These are phyloP conservation scores for Hydra vulgaris DNA, from an alignment of 30 jellyfish, hydroid and myxozoan species.

Conservation along the genomic window DNA sequence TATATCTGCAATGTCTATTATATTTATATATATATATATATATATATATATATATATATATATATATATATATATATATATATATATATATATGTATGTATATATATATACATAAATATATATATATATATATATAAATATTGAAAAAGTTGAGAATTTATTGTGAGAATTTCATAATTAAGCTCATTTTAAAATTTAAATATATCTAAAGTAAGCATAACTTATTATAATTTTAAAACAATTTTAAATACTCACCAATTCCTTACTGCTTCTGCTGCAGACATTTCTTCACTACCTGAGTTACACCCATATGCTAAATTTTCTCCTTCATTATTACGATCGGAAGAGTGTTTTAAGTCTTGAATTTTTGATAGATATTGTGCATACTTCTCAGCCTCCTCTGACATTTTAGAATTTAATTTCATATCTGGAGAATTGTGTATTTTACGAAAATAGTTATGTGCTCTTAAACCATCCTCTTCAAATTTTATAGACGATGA, in stretches of 20 bases:
- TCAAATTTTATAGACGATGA: neutral
- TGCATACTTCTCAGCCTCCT: constrained; percentile 75
- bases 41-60: too few species aligned
- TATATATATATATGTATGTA: too few species aligned
- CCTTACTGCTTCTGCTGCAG: constrained; percentile 74
- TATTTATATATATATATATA: too few species aligned
- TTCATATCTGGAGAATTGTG: constrained; percentile 71
- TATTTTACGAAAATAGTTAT: constrained; percentile 57
- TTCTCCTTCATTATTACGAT: constrained; percentile 62
- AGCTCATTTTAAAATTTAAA: too few species aligned
- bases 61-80: too few species aligned
- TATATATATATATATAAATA: too few species aligned
- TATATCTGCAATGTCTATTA: too few species aligned
- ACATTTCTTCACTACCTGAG: constrained; percentile 43
- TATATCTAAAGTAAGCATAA: too few species aligned
- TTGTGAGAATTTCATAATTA: too few species aligned
- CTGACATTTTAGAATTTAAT: constrained; percentile 52
- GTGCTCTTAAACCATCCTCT: constrained; percentile 52
- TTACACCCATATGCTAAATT: constrained; percentile 79
- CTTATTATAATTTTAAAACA: too few species aligned
- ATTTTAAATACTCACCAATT: constrained; percentile 63
- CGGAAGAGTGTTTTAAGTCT: constrained; percentile 55
- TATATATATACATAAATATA: too few species aligned
- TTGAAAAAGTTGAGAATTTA: too few species aligned
- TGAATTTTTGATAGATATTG: constrained; percentile 48